Percentiles rank a stretch among this genome's conserved stretches.
These are phyloP conservation scores for Poecile atricapillus DNA, from an alignment of 2,113 vertebrate genomes.

Conservation along the genomic window DNA sequence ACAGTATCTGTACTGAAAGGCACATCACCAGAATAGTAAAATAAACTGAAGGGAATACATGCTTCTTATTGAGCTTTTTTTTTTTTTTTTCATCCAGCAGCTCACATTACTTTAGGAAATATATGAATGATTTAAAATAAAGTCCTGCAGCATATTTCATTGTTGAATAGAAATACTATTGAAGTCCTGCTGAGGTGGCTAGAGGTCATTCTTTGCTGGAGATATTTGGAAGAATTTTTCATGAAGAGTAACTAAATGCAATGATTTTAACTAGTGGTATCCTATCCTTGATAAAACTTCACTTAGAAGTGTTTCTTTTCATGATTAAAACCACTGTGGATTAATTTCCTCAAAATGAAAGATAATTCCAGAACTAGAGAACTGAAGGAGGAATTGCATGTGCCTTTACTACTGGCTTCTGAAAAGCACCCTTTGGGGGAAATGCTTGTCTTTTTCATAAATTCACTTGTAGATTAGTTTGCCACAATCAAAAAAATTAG, in stretches of 20 bases:
- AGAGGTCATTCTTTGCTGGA: not conserved
- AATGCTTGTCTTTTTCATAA: not conserved
- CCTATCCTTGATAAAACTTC: not conserved
- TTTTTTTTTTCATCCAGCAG: not conserved
- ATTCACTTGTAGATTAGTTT: not conserved
- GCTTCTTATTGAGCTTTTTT: not conserved
- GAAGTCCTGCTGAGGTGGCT: not conserved
- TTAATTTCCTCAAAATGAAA: not conserved
- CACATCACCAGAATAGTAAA: not conserved
- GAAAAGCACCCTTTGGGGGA: not conserved
- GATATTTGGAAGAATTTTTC: not conserved
- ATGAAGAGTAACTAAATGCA: not conserved
- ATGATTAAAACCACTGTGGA: not conserved
- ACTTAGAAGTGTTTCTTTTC: not conserved
- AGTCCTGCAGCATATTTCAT: not conserved
- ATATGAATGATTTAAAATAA: not conserved
- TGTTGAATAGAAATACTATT: not conserved
- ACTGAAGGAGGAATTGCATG: not conserved
- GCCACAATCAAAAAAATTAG: not conserved
- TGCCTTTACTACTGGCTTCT: accelerated
- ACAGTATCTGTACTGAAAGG: not conserved
- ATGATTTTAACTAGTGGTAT: not conserved
- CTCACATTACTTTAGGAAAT: not conserved
- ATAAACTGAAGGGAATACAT: not conserved
- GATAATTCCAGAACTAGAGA: not conserved